A percentile compares a stretch with the other conserved stretches of the same genome.
Conservation (phyloP, 2,797 vertebrate species). For the Pseudochirops cupreus region DNA sequence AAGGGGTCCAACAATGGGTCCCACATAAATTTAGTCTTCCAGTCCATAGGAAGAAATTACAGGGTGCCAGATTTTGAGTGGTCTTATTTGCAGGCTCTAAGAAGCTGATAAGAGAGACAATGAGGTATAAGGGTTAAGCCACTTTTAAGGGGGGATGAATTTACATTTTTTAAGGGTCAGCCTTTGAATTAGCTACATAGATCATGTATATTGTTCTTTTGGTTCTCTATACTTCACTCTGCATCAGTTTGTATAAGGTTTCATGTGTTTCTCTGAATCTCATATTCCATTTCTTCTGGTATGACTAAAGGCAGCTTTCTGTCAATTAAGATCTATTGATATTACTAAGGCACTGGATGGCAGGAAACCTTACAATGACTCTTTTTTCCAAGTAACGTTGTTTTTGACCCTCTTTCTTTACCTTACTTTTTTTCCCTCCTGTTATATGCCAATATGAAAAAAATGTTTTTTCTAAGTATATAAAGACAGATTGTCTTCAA, state of each 20-base stretch:
- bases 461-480: background rate
- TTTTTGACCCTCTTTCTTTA: conserved; percentile 17
- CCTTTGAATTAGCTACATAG: background rate
- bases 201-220: background rate
- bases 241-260: background rate
- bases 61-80: background rate
- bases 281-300: background rate
- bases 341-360: background rate
- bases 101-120: background rate
- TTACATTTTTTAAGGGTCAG: background rate
- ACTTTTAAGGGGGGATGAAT: background rate
- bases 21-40: background rate
- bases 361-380: background rate
- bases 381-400: background rate
- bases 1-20: background rate
- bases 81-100: background rate
- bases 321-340: conserved; percentile 10
- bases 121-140: background rate
- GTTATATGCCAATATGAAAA: background rate
- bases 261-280: background rate
- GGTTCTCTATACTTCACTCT: too few species aligned
- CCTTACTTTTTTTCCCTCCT: background rate
- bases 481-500: conserved; percentile 10
- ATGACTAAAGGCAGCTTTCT: background rate
- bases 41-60: background rate